phyloP scores from a whole-genome alignment of 2,113 vertebrate genomes.

The Archocentrus centrarchus region DNA sequence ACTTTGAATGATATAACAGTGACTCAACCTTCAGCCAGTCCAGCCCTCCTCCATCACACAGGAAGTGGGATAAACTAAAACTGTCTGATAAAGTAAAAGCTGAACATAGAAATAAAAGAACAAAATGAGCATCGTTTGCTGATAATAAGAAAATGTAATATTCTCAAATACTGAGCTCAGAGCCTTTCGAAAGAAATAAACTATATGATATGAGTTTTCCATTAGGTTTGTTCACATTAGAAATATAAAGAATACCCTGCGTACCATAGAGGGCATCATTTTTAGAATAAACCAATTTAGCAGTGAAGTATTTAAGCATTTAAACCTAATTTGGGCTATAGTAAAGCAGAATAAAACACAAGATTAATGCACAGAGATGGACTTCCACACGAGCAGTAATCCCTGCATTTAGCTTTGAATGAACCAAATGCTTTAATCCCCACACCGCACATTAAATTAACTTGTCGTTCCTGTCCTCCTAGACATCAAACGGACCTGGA shows the following conservation, averaged over 20 bases:
- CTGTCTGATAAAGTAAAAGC: not conserved
- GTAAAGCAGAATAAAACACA: conserved; percentile 27
- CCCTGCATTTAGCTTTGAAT: conserved; percentile 53
- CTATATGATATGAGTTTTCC: not conserved
- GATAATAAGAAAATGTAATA: no score
- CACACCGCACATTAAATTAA: conserved; percentile 65
- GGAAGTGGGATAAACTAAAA: conserved; percentile 5
- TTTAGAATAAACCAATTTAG: conserved; percentile 4
- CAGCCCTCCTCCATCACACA: conserved; percentile 29
- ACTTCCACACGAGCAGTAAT: conserved; percentile 26
- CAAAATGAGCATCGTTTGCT: not conserved
- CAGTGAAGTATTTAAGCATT: conserved; percentile 22
- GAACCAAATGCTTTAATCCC: conserved; percentile 63
- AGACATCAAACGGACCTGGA: conserved; percentile 65
- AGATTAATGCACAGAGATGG: conserved; percentile 16
- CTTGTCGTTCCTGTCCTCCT: conserved; percentile 51
- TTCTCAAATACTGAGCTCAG: no score
- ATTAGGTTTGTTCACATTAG: not conserved
- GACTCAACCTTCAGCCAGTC: conserved; percentile 40
- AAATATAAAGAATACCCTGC: not conserved
- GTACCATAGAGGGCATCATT: fast-evolving
- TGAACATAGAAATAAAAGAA: not conserved
- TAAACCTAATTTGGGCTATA: conserved; percentile 21
- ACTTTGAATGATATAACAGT: conserved; percentile 16
- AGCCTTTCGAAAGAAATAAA: no score